These are phyloP conservation scores for Myotis planiceps DNA, from an alignment of 2,797 vertebrate species.

Conservation along the genomic window DNA sequence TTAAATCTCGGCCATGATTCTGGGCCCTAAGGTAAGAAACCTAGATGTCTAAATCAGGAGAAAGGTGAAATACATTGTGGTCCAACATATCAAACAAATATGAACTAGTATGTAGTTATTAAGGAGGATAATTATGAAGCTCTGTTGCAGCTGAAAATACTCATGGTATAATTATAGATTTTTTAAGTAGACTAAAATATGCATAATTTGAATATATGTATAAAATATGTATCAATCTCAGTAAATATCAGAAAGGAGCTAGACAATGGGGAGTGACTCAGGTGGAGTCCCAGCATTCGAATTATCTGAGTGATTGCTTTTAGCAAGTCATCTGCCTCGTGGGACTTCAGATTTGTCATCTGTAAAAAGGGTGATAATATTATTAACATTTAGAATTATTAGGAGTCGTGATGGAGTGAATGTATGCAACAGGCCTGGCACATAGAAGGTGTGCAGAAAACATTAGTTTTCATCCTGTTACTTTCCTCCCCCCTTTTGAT, in stretches of 20 bases:
- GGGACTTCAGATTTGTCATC: not conserved
- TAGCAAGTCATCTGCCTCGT: not conserved
- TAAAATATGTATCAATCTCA: not conserved
- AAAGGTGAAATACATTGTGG: not conserved
- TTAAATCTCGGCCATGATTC: not conserved
- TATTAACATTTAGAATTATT: not conserved
- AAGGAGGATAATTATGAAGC: not conserved
- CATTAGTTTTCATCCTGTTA: not conserved
- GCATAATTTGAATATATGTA: not conserved
- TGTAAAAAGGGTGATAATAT: not conserved
- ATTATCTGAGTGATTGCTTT: not conserved
- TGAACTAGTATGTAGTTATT: not conserved
- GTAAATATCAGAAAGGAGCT: not conserved
- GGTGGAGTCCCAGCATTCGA: not conserved
- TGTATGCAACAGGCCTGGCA: not conserved
- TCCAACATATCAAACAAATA: not conserved
- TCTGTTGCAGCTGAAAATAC: not conserved
- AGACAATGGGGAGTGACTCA: not conserved
- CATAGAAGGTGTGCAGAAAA: not conserved
- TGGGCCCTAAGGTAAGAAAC: not conserved
- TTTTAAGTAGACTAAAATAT: constrained; percentile 11
- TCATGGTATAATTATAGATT: not conserved
- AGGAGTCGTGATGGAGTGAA: not conserved
- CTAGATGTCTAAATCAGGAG: not conserved
- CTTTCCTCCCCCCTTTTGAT: not conserved